These are phyloP conservation scores for Perithous albicinctus DNA, from an alignment of 2,888 invertebrate genomes.

Conservation along the genomic window DNA sequence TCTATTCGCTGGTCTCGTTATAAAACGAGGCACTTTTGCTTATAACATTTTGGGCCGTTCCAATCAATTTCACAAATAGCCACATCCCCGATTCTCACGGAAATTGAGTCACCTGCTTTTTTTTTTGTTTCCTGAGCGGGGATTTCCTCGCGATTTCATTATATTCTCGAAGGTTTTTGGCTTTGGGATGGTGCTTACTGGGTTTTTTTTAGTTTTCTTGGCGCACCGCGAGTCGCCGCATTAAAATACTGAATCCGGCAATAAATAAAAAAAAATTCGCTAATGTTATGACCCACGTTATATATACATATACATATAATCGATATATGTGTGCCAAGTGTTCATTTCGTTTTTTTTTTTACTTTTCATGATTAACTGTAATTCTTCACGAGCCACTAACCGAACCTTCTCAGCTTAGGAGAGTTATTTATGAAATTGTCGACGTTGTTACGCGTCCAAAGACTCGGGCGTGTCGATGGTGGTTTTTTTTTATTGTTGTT, in stretches of 20 bases:
- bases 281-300: constrained; percentile 69
- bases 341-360: constrained; percentile 51
- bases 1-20: background rate
- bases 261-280: constrained; percentile 79
- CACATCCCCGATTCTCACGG: constrained; percentile 60
- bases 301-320: constrained; percentile 65
- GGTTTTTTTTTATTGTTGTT: constrained; percentile 44
- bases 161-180: constrained; percentile 23
- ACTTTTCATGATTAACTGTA: constrained; percentile 73
- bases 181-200: constrained; percentile 18
- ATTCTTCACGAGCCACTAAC: constrained; percentile 77
- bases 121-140: too few relatives aligned
- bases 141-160: constrained; percentile 20
- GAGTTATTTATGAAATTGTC: constrained; percentile 73
- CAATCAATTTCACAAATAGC: constrained; percentile 74
- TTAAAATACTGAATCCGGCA: constrained; percentile 84
- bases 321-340: constrained; percentile 41
- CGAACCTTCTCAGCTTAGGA: constrained; percentile 73
- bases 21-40: background rate
- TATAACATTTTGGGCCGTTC: constrained; percentile 46
- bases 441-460: constrained; percentile 66
- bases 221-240: constrained; percentile 77
- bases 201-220: too few relatives aligned
- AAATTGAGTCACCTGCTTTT: constrained; percentile 24
- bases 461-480: constrained; percentile 47